Evolutionary conservation across 2,888 invertebrate genomes (phyloP), one percentile per base, ranked within the genome.

Genomic region (Clanis bilineata): DNA sequence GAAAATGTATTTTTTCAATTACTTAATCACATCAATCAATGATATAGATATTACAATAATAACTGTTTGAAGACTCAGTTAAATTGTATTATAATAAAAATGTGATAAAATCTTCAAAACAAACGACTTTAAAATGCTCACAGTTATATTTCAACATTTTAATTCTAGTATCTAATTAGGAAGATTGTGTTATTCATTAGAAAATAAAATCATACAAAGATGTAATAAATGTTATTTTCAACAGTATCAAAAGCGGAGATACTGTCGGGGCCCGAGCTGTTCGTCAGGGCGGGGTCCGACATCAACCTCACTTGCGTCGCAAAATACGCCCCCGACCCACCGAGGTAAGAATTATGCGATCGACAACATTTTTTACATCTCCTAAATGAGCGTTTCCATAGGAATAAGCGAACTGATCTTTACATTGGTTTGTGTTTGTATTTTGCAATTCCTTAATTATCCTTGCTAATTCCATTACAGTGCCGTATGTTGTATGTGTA

Each of bases 271-370:
- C 94, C 96, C 36, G 97, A 97, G 90, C 93, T 97, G 82, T 96
- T 96, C 92, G 96, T 97, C 85, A 95, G 96, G 83, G 96, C 96
- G 79, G 97, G 97, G 73, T 97, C 96, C 80, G 97, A 97, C 93
- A 97, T 97, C 91, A 97, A 97, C 93, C 94, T 97, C 87, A 97
- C 97, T 77, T 97, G 97, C 91, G 94, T 96, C 79, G 96, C 96
- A 65, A 94, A 96, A 75, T 94, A 97, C 91, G 96, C 96, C 64
- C 96, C 96, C 36, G 96, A 96, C 80, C 96, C 96, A 51, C 96
- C 96, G 64, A 95, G 95, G 91, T 96, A 94, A 92, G 95, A 62
- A 66, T 70, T 71, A 72, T 67, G 65, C 61, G 60, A 62, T 41
- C 39, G 25, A 25, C 22, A 32, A 51, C 51, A 45, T 25, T 23